Percentiles rank a stretch among this genome's conserved stretches.
Conservation (phyloP, 2,888 invertebrate genomes). For the Odontomyia ornata region DNA sequence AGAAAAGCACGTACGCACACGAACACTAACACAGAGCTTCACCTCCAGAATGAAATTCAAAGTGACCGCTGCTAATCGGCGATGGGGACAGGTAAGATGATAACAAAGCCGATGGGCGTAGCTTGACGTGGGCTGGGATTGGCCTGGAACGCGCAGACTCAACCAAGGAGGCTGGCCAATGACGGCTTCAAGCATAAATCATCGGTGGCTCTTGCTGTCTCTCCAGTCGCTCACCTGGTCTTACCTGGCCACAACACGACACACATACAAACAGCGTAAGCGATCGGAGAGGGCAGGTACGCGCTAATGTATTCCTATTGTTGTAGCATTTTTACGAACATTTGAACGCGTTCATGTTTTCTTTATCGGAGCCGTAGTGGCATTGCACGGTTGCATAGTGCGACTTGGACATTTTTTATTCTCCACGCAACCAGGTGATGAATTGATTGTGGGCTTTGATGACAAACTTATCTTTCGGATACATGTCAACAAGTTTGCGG, state of each 20-base stretch:
- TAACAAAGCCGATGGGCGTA: conserved; percentile 37
- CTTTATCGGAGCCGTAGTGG: not conserved
- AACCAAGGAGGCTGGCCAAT: not conserved
- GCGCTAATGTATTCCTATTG: not conserved
- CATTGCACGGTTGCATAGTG: not conserved
- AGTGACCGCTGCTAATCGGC: no score
- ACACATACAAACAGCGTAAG: not conserved
- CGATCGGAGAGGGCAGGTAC: not conserved
- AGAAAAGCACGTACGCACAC: no score
- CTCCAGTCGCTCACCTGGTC: not conserved
- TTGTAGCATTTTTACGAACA: not conserved
- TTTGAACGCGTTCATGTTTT: not conserved
- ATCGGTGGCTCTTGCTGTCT: not conserved
- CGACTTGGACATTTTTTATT: not conserved
- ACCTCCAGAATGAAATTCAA: no score
- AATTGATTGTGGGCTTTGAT: conserved; percentile 11
- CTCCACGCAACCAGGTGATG: not conserved
- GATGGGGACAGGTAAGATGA: conserved; percentile 13
- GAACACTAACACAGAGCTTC: no score
- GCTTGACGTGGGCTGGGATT: conserved; percentile 7
- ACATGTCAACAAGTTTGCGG: not conserved
- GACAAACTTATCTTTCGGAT: not conserved
- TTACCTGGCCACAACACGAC: conserved; percentile 12
- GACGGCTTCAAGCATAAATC: not conserved
- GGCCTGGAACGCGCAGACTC: conserved; percentile 3